These are phyloP conservation scores for Bolinopsis microptera DNA, from an alignment of 37 sponge, comb jelly and placozoan species.

Conservation along the genomic window DNA sequence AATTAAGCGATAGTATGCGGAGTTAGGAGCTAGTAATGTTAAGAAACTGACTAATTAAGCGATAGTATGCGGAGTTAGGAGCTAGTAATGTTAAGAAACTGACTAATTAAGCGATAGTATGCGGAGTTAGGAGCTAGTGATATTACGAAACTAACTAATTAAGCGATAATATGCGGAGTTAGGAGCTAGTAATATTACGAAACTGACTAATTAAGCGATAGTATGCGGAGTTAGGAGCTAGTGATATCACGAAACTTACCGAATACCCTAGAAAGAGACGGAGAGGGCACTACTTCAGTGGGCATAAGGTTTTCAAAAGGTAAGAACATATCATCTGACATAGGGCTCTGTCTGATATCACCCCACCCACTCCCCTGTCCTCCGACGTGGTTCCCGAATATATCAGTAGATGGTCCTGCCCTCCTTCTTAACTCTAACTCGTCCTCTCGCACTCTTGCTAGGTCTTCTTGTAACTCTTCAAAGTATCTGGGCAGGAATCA, in stretches of 20 bases:
- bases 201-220: too few species aligned
- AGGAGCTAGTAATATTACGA: too few species aligned
- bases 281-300: not conserved
- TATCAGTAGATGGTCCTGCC: not conserved
- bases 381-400: constrained; percentile 24
- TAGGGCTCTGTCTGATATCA: constrained; percentile 10
- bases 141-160: too few species aligned
- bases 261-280: constrained; percentile 3
- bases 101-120: too few species aligned
- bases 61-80: too few species aligned
- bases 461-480: constrained; percentile 9
- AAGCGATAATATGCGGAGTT: too few species aligned
- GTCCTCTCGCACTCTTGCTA: not conserved
- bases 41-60: too few species aligned
- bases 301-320: constrained; percentile 7
- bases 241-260: not conserved
- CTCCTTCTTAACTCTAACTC: not conserved
- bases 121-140: too few species aligned
- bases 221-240: too few species aligned
- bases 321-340: constrained; percentile 12
- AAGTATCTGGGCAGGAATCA: constrained; percentile 37
- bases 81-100: too few species aligned
- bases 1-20: too few species aligned
- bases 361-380: not conserved
- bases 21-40: too few species aligned